Conservation (phyloP, 2,113 vertebrate genomes). For the Plestiodon gilberti region DNA sequence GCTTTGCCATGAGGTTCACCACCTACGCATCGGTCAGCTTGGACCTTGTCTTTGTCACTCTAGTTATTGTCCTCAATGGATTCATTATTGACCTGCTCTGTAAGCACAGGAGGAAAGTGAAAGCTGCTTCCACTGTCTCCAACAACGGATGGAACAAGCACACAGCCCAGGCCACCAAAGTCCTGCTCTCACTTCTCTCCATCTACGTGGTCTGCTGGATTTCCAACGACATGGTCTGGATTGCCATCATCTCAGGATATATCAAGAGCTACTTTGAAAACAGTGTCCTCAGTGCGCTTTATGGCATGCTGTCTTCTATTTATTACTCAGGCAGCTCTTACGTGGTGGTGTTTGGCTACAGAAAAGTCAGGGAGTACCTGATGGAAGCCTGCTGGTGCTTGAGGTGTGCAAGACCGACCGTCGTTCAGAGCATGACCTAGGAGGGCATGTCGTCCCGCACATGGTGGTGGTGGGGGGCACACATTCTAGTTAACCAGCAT, state of each 20-base stretch:
- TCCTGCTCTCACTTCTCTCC: slow-evolving; percentile 33
- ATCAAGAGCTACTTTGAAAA: slow-evolving; percentile 17
- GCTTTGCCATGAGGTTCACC: slow-evolving; percentile 18
- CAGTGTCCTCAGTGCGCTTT: slow-evolving; percentile 12
- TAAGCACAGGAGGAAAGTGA: slow-evolving; percentile 39
- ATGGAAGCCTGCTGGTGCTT: slow-evolving; percentile 13
- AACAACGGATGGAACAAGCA: slow-evolving; percentile 35
- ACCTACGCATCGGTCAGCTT: slow-evolving; percentile 8
- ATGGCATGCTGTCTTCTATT: slow-evolving; percentile 22
- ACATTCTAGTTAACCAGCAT: not conserved
- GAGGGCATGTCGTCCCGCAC: not conserved
- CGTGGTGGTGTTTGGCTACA: slow-evolving; percentile 41
- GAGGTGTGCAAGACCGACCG: not conserved
- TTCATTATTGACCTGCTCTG: slow-evolving; percentile 38
- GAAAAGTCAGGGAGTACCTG: slow-evolving; percentile 26
- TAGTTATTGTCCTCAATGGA: slow-evolving; percentile 30
- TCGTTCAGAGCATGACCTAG: not conserved
- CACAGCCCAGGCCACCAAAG: slow-evolving; percentile 1
- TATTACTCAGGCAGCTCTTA: slow-evolving; percentile 45
- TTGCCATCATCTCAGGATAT: slow-evolving; percentile 18
- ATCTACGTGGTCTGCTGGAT: slow-evolving; percentile 45
- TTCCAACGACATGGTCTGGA: slow-evolving; percentile 31
- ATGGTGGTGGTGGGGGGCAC: too few species aligned
- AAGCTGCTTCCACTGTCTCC: not conserved
- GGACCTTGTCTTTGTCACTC: slow-evolving; percentile 31